Evolutionary conservation across 2,888 invertebrate genomes (phyloP), one percentile per base, ranked within the genome.

Genomic region (Cosmopolites sordidus): DNA sequence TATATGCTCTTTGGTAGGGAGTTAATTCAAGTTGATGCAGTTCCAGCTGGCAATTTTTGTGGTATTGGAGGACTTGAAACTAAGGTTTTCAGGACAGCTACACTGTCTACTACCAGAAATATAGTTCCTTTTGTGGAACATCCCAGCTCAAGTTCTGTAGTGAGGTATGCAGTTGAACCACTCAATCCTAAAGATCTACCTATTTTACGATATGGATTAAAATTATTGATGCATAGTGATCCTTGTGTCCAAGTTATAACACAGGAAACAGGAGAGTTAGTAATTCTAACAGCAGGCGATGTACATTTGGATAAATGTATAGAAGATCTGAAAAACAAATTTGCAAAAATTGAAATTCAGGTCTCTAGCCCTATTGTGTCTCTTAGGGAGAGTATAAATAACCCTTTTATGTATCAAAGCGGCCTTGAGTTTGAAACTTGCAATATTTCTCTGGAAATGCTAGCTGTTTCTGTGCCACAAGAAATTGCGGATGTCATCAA

Each of bases 321-420:
- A 3, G 90, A 92, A 69, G 99, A 99, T 76, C 79, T 99, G 47
- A 85, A 82, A 62, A 79, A 77, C 53, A 82, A 84, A 60, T 95
- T 92, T 75, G 92, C 90, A 0, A 87, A 87, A 71, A 83, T 92
- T 54, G 87, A 91, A 44, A 78, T 97, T n/a, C 86, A 86, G 58
- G 92, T 92, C 0, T 98, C 98, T 0, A 85, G 89, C 66, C 98
- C 98, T 0, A 97, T 99, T 64, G 97, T 99, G 1, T 91, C 97
- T 4, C 93, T 98, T 68, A 81, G 92, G 61, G 99, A 99, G 75
- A 99, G 98, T 0, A 83, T 99, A 47, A 81, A 95, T 0, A 81
- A 82, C 12, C 86, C 85, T 14, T 0, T 90, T 12, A n/a, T n/a
- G n/a, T n/a, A n/a, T n/a, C 12, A 6, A 89, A 69, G 92, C 92